Conservation (phyloP, 2,797 vertebrate species). For the Liparis tanakae region DNA sequence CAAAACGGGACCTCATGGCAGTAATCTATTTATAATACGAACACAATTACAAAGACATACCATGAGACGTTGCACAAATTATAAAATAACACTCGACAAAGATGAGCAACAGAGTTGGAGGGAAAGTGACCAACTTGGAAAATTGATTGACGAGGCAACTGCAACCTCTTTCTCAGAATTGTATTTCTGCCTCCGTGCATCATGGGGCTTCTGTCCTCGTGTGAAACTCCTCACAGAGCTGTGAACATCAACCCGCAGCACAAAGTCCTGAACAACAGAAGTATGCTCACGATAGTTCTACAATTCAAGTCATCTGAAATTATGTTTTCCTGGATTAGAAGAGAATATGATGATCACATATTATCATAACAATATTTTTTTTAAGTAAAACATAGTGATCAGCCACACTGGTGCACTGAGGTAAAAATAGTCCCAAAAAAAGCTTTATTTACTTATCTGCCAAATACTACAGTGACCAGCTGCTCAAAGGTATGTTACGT, state of each 20-base stretch:
- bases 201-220: constrained; percentile 32
- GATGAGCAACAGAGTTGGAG: background rate
- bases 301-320: background rate
- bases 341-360: background rate
- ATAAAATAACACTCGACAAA: background rate
- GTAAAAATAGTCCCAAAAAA: background rate
- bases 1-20: background rate
- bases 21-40: background rate
- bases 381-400: background rate
- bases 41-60: background rate
- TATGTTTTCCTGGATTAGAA: background rate
- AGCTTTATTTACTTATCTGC: background rate
- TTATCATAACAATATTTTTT: background rate
- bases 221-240: constrained; percentile 62
- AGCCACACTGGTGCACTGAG: background rate
- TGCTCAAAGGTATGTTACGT: background rate
- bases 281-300: background rate
- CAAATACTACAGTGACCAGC: background rate
- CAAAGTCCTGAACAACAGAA: constrained; percentile 12
- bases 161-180: constrained; percentile 33
- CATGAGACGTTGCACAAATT: background rate
- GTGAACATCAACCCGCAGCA: constrained; percentile 35
- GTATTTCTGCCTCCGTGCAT: constrained; percentile 33
- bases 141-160: background rate
- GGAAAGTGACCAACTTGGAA: background rate